Evolutionary conservation across 1,140 invertebrate genomes (phyloP).

Genomic region (Aphis gossypii): DNA sequence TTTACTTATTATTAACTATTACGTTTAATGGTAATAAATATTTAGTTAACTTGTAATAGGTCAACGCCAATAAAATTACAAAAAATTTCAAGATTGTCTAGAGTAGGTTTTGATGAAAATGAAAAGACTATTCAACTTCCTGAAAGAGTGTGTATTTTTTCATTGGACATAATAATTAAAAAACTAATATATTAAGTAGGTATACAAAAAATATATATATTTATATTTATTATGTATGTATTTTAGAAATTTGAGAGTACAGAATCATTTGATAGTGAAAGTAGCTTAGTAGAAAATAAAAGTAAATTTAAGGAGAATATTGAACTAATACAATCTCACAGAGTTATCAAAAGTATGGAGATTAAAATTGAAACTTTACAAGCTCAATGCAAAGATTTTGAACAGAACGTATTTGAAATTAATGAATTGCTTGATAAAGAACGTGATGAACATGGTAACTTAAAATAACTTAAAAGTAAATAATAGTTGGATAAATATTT

Average conservation of each 20-base stretch:
- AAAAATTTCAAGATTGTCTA: slow-evolving; percentile 44
- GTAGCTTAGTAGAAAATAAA: slow-evolving; percentile 45
- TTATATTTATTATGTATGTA: background rate
- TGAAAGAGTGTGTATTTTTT: slow-evolving; percentile 34
- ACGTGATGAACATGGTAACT: slow-evolving; percentile 26
- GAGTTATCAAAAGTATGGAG: slow-evolving; percentile 46
- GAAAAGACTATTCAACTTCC: slow-evolving; percentile 36
- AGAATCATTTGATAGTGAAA: slow-evolving; percentile 53
- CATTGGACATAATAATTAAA: background rate
- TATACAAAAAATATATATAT: background rate
- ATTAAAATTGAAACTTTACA: slow-evolving; percentile 52
- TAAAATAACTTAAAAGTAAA: background rate
- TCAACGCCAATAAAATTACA: slow-evolving; percentile 50
- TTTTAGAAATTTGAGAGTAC: slow-evolving; percentile 56
- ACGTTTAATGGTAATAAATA: background rate
- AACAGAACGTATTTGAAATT: slow-evolving; percentile 31
- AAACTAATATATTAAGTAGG: slow-evolving; percentile 2
- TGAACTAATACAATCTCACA: slow-evolving; percentile 53
- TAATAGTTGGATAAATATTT: background rate
- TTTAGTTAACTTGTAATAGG: background rate
- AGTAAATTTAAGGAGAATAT: slow-evolving; percentile 55
- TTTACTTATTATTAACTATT: background rate
- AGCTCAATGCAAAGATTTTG: slow-evolving; percentile 35
- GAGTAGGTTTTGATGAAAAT: slow-evolving; percentile 51
- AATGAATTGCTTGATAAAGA: slow-evolving; percentile 46